Evolutionary conservation across 2,797 vertebrate genomes (phyloP).

Genomic region (Leptodactylus fallax): DNA sequence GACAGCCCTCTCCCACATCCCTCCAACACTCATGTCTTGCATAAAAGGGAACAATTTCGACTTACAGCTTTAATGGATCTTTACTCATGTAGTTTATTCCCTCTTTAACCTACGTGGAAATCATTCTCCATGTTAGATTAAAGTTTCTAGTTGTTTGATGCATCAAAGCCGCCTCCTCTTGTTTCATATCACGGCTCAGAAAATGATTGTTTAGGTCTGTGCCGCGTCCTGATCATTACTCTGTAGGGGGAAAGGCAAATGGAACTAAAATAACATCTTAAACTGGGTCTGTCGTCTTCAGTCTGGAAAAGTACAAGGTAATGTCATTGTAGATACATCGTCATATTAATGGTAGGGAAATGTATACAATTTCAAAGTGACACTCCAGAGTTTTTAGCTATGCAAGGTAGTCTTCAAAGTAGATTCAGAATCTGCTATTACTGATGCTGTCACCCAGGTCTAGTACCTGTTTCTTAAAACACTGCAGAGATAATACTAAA

Average conservation of each 20-base stretch:
- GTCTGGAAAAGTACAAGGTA: no score
- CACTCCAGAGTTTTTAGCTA: no score
- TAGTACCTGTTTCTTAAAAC: no score
- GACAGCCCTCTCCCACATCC: background rate
- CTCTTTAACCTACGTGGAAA: background rate
- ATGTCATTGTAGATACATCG: background rate
- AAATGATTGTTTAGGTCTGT: background rate
- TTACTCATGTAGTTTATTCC: background rate
- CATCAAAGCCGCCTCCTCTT: background rate
- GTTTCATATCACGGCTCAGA: background rate
- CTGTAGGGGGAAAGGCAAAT: background rate
- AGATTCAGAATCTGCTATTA: no score
- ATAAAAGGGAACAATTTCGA: background rate
- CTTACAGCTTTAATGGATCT: slow-evolving; percentile 4
- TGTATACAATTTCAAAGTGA: no score
- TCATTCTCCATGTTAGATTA: background rate
- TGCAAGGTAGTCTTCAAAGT: no score
- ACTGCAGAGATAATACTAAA: no score
- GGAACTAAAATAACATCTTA: background rate
- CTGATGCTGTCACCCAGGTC: no score
- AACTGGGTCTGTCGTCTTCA: background rate
- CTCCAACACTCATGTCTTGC: background rate
- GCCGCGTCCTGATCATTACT: background rate
- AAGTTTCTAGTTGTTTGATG: slow-evolving; percentile 15
- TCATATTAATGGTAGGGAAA: background rate